These are phyloP conservation scores for Rhombomys opimus DNA, from an alignment of 2,113 vertebrate species.

Conservation along the genomic window DNA sequence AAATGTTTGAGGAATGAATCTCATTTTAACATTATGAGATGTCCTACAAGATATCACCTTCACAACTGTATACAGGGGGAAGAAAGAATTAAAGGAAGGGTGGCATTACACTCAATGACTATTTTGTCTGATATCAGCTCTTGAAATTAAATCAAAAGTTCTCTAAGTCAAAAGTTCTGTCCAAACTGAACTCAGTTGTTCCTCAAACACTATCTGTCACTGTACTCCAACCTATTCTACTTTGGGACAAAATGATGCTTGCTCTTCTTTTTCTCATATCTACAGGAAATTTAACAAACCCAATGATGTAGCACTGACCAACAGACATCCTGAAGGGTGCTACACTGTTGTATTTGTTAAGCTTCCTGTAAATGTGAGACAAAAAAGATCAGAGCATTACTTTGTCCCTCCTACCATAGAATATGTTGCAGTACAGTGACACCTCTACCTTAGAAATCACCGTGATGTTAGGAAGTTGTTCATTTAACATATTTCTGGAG, in stretches of 20 bases:
- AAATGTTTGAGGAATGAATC: slow-evolving; percentile 29
- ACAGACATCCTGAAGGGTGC: background rate
- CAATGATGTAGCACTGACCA: no score
- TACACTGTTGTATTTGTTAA: background rate
- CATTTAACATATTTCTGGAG: background rate
- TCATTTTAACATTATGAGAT: slow-evolving; percentile 32
- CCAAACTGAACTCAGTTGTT: slow-evolving; percentile 28
- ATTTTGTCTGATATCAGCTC: background rate
- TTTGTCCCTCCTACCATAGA: background rate
- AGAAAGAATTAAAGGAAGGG: background rate
- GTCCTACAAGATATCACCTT: background rate
- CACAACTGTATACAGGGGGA: background rate
- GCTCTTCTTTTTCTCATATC: no score
- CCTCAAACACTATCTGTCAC: background rate
- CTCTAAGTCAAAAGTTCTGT: slow-evolving; percentile 9
- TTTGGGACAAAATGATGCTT: no score
- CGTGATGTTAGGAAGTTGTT: background rate
- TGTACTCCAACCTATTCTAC: no score
- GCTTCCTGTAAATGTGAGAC: background rate
- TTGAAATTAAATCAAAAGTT: slow-evolving; percentile 38
- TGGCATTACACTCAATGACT: background rate
- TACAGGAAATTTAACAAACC: no score
- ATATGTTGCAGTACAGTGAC: background rate
- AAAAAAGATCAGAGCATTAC: background rate
- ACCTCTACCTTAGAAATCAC: background rate